phyloP scores from a whole-genome alignment of 2,113 vertebrate species.

The Lamprotornis superbus region DNA sequence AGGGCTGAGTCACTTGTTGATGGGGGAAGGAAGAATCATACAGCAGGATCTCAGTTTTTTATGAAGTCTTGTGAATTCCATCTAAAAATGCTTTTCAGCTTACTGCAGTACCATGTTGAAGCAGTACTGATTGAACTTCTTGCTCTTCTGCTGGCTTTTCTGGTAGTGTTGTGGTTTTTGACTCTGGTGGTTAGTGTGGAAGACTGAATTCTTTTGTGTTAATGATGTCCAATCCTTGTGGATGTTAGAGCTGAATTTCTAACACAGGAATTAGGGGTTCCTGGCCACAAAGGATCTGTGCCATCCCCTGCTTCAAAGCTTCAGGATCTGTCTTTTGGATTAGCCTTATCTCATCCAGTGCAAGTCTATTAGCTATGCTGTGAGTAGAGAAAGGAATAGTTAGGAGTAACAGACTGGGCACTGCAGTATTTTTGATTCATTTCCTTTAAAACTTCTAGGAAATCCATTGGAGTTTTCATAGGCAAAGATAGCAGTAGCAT shows the following conservation, averaged over 20 bases:
- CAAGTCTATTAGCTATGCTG: neutral
- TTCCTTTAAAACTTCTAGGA: neutral
- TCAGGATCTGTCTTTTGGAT: constrained; percentile 14
- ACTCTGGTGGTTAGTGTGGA: neutral
- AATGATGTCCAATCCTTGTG: neutral
- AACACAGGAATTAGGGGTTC: neutral
- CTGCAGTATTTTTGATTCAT: neutral
- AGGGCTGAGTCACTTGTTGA: neutral
- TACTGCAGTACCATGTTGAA: neutral
- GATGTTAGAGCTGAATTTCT: neutral
- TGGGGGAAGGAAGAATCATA: neutral
- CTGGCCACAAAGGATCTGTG: neutral
- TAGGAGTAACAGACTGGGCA: neutral
- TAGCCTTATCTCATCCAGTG: neutral
- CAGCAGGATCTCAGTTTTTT: neutral
- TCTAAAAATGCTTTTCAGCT: neutral
- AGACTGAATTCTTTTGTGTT: neutral
- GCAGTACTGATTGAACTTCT: neutral
- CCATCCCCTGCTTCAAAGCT: neutral
- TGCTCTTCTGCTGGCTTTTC: neutral
- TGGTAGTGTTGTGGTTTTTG: neutral
- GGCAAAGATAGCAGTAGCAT: neutral
- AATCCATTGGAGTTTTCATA: neutral
- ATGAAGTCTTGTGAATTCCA: neutral
- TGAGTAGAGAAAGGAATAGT: neutral